Conservation (phyloP, 2,113 vertebrate genomes). For the Argyrosomus japonicus region DNA sequence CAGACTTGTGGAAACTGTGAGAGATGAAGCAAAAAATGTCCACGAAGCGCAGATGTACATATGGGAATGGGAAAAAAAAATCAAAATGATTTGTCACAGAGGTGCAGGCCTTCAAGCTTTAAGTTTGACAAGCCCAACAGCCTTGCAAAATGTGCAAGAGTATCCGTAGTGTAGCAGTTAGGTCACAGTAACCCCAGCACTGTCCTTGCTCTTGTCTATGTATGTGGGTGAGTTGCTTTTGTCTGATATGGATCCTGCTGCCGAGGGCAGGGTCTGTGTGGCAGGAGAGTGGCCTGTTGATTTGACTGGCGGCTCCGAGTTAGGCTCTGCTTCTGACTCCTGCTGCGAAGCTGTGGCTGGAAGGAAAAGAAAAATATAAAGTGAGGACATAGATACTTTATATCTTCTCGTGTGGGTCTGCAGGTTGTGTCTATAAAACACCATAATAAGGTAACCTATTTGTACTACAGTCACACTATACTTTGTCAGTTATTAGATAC, state of each 20-base stretch:
- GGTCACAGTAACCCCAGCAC: slow-evolving; percentile 87
- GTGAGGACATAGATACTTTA: slow-evolving; percentile 9
- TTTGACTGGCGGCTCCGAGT: slow-evolving; percentile 88
- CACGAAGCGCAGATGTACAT: slow-evolving; percentile 45
- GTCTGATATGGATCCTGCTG: slow-evolving; percentile 85
- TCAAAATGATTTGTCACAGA: slow-evolving; percentile 62
- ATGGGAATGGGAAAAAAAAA: slow-evolving; percentile 57
- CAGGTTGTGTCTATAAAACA: not conserved
- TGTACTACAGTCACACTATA: not conserved
- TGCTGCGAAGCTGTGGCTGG: slow-evolving; percentile 92
- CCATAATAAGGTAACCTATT: not conserved
- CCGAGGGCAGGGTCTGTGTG: slow-evolving; percentile 84
- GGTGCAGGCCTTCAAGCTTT: slow-evolving; percentile 50
- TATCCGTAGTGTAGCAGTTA: slow-evolving; percentile 73
- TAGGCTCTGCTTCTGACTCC: slow-evolving; percentile 90
- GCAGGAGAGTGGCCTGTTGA: slow-evolving; percentile 85
- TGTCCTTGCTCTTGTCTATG: slow-evolving; percentile 92
- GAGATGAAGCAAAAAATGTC: slow-evolving; percentile 41
- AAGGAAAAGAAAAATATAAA: slow-evolving; percentile 44
- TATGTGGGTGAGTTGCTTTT: slow-evolving; percentile 86
- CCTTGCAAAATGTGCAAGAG: slow-evolving; percentile 26
- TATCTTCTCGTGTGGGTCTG: not conserved
- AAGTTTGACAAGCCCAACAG: slow-evolving; percentile 42
- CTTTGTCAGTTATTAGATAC: not conserved
- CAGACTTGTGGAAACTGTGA: slow-evolving; percentile 52